phyloP scores from a whole-genome alignment of 2,113 vertebrate species.

The Hassar affinis region DNA sequence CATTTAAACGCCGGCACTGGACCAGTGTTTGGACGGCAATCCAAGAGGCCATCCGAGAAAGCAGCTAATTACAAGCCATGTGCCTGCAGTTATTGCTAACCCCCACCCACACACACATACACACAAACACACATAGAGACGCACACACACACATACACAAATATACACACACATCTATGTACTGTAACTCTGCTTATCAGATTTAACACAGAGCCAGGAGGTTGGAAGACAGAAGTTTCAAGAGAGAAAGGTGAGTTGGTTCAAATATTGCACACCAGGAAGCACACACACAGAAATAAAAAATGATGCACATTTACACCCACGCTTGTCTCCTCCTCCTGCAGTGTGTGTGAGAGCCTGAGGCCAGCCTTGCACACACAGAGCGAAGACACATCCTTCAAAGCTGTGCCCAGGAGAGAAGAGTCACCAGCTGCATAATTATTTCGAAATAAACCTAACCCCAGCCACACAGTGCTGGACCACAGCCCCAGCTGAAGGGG shows the following conservation, averaged over 20 bases:
- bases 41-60: constrained; percentile 42
- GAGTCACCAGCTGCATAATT: constrained; percentile 38
- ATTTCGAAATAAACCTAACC: constrained; percentile 10
- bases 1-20: constrained; percentile 43
- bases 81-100: constrained; percentile 28
- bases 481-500: background rate
- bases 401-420: constrained; percentile 25
- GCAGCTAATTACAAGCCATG: constrained; percentile 53
- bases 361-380: constrained; percentile 47
- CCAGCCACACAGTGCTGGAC: constrained; percentile 5
- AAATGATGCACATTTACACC: constrained; percentile 37
- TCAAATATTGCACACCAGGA: background rate
- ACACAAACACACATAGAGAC: constrained; percentile 3
- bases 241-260: constrained; percentile 13
- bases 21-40: constrained; percentile 47
- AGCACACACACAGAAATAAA: constrained; percentile 10
- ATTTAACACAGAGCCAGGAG: constrained; percentile 11
- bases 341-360: constrained; percentile 38
- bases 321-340: constrained; percentile 19
- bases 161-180: background rate
- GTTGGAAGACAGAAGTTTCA: background rate
- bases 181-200: background rate
- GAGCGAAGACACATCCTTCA: constrained; percentile 30
- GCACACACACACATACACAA: background rate
- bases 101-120: constrained; percentile 1